Conservation (phyloP, 2,113 vertebrate species). For the Clarias batrachus region DNA sequence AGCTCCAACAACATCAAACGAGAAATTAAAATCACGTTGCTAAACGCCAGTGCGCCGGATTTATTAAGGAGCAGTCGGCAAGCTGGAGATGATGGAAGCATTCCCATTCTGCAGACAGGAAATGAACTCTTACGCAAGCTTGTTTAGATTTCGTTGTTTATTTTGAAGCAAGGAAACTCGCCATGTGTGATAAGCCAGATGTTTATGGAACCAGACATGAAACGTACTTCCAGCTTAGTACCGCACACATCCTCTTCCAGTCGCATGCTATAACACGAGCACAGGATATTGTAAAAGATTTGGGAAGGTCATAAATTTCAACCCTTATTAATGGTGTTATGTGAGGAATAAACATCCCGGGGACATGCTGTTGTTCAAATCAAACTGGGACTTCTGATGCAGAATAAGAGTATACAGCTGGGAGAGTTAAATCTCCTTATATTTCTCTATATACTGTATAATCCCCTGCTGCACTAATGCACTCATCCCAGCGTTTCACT, state of each 20-base stretch:
- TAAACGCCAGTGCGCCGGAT: constrained; percentile 5
- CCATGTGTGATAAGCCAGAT: constrained; percentile 45
- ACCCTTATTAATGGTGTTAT: not conserved
- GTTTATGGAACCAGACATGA: constrained; percentile 49
- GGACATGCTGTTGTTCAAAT: not conserved
- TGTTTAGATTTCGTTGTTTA: constrained; percentile 40
- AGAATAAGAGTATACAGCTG: too few relatives aligned
- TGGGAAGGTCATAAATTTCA: not conserved
- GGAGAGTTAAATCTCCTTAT: too few relatives aligned
- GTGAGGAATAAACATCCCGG: not conserved
- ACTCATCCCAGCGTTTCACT: too few relatives aligned
- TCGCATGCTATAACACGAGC: not conserved
- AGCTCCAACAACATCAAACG: not conserved
- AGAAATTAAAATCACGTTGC: constrained; percentile 15
- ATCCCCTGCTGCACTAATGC: too few relatives aligned
- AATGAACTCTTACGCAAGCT: constrained; percentile 1
- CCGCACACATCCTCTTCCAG: constrained; percentile 7
- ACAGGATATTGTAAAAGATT: not conserved
- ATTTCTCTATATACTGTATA: too few relatives aligned
- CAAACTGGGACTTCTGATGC: too few relatives aligned
- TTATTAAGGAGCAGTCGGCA: not conserved
- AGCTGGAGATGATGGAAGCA: constrained; percentile 7
- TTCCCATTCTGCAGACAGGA: constrained; percentile 27
- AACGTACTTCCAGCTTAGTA: constrained; percentile 15
- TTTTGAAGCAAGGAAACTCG: constrained; percentile 28